phyloP scores from a whole-genome alignment of 2,113 vertebrate genomes.

The Cavia aperea region DNA sequence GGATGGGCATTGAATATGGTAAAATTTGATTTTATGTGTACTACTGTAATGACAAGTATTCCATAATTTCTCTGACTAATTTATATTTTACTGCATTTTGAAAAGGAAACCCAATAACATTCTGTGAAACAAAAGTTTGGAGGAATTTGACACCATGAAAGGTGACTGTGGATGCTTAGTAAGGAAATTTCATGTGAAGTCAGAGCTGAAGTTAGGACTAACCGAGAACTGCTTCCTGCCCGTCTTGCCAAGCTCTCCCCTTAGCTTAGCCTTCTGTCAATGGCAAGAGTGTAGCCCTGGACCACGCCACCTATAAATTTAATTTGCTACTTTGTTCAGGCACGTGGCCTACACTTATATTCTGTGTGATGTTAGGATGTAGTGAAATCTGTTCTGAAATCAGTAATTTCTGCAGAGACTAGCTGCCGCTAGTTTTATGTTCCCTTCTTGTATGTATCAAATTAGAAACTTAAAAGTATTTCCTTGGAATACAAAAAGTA shows the following conservation, averaged over 20 bases:
- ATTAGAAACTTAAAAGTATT: background rate
- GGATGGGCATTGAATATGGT: background rate
- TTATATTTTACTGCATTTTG: background rate
- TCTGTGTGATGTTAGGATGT: background rate
- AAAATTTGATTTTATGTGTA: background rate
- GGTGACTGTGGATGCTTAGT: background rate
- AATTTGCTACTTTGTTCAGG: background rate
- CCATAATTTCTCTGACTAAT: background rate
- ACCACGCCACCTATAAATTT: background rate
- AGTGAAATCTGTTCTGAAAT: background rate
- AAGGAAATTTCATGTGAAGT: background rate
- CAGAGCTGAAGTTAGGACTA: background rate
- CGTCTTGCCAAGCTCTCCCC: background rate
- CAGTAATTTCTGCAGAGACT: background rate
- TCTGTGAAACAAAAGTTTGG: background rate
- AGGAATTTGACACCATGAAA: background rate
- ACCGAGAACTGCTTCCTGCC: background rate
- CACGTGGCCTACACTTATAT: background rate
- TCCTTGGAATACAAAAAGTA: background rate
- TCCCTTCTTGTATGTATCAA: background rate
- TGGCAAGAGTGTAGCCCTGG: background rate
- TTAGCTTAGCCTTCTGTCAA: background rate
- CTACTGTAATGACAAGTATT: background rate
- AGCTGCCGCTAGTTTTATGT: background rate
- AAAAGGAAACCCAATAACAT: background rate